A percentile compares a stretch with the other conserved stretches of the same genome.
Conservation (phyloP, 2,113 vertebrate genomes). For the Otis tarda region DNA sequence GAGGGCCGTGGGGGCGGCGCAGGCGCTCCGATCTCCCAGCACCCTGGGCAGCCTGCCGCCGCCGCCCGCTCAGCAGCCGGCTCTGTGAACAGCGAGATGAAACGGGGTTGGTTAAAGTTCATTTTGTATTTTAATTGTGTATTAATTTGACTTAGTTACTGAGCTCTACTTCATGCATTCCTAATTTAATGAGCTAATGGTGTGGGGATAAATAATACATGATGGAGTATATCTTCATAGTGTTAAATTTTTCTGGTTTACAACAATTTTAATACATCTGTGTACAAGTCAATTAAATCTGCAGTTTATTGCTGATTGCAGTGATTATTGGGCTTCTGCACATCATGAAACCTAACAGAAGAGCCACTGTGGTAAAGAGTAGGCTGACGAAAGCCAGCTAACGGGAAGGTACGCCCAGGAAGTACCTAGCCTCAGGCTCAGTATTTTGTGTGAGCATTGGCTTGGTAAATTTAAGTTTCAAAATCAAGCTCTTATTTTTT, state of each 20-base stretch:
- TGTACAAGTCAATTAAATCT: slow-evolving; percentile 37
- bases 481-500: neutral
- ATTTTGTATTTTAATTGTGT: slow-evolving; percentile 55
- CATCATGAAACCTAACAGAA: neutral
- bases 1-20: accelerated
- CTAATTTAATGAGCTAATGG: slow-evolving; percentile 65
- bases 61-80: neutral
- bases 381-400: neutral
- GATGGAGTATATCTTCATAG: neutral
- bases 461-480: neutral
- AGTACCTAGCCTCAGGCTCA: neutral
- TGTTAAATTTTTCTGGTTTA: slow-evolving; percentile 30
- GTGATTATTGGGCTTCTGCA: neutral
- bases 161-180: slow-evolving; percentile 54
- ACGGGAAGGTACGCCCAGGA: accelerated
- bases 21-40: too few species aligned
- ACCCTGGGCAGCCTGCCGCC: neutral
- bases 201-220: slow-evolving; percentile 65
- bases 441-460: neutral
- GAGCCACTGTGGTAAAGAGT: neutral
- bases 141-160: slow-evolving; percentile 65
- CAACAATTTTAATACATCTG: slow-evolving; percentile 18
- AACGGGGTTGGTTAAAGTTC: neutral
- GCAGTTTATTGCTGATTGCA: neutral
- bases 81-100: neutral